A percentile compares a stretch with the other conserved stretches of the same genome.
Conservation (phyloP, 1,140 invertebrate species). For the Sycobia sp. region DNA sequence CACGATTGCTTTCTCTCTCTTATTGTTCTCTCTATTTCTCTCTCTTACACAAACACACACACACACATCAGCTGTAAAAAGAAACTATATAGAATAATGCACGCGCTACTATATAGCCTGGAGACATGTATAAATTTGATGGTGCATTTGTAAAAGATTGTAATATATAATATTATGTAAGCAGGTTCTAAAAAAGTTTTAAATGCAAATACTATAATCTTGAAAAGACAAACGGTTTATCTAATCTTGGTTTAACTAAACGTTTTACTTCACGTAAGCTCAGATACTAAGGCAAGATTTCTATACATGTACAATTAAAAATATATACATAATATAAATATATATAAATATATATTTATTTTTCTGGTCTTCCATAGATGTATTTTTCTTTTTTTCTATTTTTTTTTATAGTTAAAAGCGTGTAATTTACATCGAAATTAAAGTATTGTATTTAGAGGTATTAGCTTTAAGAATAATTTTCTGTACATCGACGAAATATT, state of each 20-base stretch:
- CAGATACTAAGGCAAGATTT: no score
- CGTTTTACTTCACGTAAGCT: constrained; percentile 5
- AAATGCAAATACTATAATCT: neutral
- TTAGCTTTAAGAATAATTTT: constrained; percentile 1
- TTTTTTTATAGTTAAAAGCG: constrained; percentile 11
- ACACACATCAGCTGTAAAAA: constrained; percentile 23
- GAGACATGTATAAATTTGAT: constrained; percentile 15
- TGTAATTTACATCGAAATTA: constrained; percentile 5
- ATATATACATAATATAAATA: constrained; percentile 1
- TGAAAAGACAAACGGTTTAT: neutral
- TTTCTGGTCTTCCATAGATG: constrained; percentile 21
- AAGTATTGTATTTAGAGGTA: constrained; percentile 6
- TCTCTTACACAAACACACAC: no score
- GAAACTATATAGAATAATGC: constrained; percentile 10
- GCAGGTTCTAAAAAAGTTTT: neutral
- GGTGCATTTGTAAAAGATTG: constrained; percentile 21
- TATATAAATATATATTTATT: constrained; percentile 16
- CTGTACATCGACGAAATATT: constrained; percentile 11
- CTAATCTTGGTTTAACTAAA: neutral
- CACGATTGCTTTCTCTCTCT: no score
- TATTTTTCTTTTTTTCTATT: no score
- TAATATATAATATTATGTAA: constrained; percentile 17
- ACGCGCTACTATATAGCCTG: constrained; percentile 1
- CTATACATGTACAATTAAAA: no score
- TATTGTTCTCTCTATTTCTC: no score